phyloP scores from a whole-genome alignment of 2,888 invertebrate species.

The Apamea sordens region DNA sequence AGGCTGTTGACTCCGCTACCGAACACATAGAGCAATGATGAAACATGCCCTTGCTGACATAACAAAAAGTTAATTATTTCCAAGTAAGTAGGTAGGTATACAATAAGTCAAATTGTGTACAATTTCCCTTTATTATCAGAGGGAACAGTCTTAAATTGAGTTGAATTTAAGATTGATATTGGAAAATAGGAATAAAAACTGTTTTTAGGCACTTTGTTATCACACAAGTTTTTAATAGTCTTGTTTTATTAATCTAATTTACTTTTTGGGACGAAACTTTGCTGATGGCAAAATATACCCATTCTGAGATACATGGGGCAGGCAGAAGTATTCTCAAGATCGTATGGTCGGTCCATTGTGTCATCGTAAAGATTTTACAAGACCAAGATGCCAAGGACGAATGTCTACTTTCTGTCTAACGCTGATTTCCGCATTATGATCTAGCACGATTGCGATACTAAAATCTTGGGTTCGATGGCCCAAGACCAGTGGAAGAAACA shows the following conservation, averaged over 20 bases:
- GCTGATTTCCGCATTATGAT: conserved; percentile 5
- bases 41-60: conserved; percentile 7
- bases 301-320: neutral
- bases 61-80: neutral
- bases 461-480: conserved; percentile 5
- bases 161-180: no score
- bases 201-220: neutral
- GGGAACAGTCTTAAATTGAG: neutral
- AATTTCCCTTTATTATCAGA: neutral
- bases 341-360: neutral
- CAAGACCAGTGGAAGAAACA: neutral
- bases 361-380: neutral
- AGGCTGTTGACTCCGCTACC: neutral
- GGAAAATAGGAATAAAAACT: neutral
- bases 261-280: neutral
- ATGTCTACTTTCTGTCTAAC: conserved; percentile 24
- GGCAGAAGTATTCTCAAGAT: neutral
- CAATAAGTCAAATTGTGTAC: neutral
- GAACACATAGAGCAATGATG: neutral
- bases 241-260: neutral
- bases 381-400: conserved; percentile 29
- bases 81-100: no score
- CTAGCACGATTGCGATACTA: conserved; percentile 12
- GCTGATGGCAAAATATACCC: neutral
- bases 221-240: neutral